These are phyloP conservation scores for Holothuria glaberrima DNA, from an alignment of 35 echinoderm and acorn worm species.

Conservation along the genomic window DNA sequence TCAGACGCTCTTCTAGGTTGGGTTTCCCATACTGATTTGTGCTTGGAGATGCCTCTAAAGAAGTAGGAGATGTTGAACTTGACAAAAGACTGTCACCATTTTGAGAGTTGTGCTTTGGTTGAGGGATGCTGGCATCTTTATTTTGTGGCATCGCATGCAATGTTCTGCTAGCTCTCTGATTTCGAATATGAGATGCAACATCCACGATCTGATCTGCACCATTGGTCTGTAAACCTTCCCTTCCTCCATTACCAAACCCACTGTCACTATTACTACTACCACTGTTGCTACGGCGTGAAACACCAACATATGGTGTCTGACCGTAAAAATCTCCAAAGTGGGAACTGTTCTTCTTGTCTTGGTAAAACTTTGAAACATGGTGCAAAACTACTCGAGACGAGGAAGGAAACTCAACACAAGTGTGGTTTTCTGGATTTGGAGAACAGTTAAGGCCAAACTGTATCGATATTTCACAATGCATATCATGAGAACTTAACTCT, in stretches of 20 bases:
- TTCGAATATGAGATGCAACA: constrained; percentile 81
- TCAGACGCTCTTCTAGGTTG: constrained; percentile 67
- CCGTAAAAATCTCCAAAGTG: constrained; percentile 86
- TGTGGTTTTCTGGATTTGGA: constrained; percentile 68
- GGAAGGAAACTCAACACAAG: constrained; percentile 83
- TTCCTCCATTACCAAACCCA: constrained; percentile 88
- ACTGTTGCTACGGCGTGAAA: constrained; percentile 79
- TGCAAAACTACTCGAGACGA: constrained; percentile 78
- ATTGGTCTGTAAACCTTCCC: constrained; percentile 56
- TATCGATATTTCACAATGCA: constrained; percentile 73
- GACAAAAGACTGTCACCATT: constrained; percentile 4
- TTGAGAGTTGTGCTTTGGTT: constrained; percentile 29
- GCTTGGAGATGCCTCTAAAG: constrained; percentile 52
- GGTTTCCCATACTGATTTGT: background rate
- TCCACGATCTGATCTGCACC: constrained; percentile 72
- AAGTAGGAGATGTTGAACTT: constrained; percentile 51
- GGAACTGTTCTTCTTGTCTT: constrained; percentile 50
- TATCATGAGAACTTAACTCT: constrained; percentile 77
- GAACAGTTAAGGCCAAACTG: constrained; percentile 85
- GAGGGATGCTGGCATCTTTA: background rate
- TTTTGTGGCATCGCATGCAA: background rate
- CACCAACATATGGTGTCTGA: constrained; percentile 67
- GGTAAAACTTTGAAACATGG: constrained; percentile 77
- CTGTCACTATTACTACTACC: constrained; percentile 99
- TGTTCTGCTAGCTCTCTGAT: constrained; percentile 51